A percentile compares a stretch with the other conserved stretches of the same genome.
Evolutionary conservation across 2,888 invertebrate species (phyloP).

Genomic region (Volucella inflata): DNA sequence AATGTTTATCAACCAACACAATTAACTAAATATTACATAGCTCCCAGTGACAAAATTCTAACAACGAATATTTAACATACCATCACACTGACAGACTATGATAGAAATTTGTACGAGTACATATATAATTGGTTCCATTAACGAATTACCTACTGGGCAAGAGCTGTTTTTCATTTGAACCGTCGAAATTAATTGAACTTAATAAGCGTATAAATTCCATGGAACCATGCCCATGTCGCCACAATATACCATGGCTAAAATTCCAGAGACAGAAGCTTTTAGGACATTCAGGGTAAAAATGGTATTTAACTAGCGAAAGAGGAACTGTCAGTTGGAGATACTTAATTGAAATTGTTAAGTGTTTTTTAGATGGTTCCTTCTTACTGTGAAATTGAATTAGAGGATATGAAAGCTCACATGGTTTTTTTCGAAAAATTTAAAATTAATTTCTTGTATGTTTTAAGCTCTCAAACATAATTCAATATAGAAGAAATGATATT

Average conservation of each 20-base stretch:
- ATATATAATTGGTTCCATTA: slow-evolving; percentile 27
- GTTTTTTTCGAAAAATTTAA: neutral
- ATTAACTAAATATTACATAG: slow-evolving; percentile 2
- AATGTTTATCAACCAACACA: neutral
- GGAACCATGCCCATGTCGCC: slow-evolving; percentile 2
- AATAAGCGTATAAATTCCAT: slow-evolving; percentile 33
- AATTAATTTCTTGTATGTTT: too few relatives aligned
- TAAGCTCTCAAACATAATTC: too few relatives aligned
- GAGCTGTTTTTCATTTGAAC: slow-evolving; percentile 26
- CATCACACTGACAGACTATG: neutral
- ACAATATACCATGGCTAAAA: slow-evolving; percentile 1
- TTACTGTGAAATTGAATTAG: slow-evolving; percentile 13
- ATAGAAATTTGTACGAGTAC: neutral
- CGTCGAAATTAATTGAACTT: slow-evolving; percentile 43
- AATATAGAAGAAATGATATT: too few relatives aligned
- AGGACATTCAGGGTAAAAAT: slow-evolving; percentile 19
- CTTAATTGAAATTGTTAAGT: slow-evolving; percentile 20
- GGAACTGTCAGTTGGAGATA: slow-evolving; percentile 7
- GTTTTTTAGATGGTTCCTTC: neutral
- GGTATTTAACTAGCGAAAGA: slow-evolving; percentile 15
- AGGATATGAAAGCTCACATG: neutral
- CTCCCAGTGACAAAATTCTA: neutral
- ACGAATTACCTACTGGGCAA: slow-evolving; percentile 35
- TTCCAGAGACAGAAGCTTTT: slow-evolving; percentile 40
- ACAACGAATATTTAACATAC: too few relatives aligned